phyloP scores from a whole-genome alignment of 2,888 invertebrate species.

The Ophraella communa region DNA sequence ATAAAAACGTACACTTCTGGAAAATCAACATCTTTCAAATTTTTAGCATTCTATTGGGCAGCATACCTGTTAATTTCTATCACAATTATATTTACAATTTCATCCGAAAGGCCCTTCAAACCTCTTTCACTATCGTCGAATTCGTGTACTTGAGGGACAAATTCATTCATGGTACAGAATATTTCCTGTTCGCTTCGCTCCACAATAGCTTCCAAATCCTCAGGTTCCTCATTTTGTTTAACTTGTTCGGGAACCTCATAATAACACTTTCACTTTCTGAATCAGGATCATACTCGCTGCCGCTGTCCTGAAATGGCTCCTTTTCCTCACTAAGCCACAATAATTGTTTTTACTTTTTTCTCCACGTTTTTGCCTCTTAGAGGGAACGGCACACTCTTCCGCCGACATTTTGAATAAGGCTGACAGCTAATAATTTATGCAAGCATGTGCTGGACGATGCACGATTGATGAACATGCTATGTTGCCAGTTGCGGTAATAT shows the following conservation, averaged over 20 bases:
- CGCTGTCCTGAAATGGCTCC: not conserved
- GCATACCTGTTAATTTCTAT: too few species aligned
- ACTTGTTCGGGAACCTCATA: not conserved
- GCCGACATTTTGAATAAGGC: not conserved
- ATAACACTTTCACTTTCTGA: not conserved
- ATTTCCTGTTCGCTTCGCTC: not conserved
- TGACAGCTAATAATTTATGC: not conserved
- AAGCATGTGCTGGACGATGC: not conserved
- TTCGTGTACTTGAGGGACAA: too few species aligned
- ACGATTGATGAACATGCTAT: not conserved
- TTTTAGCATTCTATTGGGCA: too few species aligned
- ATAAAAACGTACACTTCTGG: too few species aligned
- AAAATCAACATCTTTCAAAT: too few species aligned
- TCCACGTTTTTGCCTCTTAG: not conserved
- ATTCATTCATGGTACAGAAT: not conserved
- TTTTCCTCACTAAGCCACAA: not conserved
- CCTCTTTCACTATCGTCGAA: too few species aligned
- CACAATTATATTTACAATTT: too few species aligned
- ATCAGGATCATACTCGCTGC: not conserved
- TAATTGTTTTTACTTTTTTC: not conserved
- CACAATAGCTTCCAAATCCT: constrained; percentile 1
- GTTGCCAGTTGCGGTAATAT: not conserved
- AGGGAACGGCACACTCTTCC: not conserved
- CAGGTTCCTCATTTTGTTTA: not conserved
- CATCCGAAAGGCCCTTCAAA: too few species aligned